These are phyloP conservation scores for Micropoecilia bifurca DNA, from an alignment of 2,797 vertebrate genomes.

Conservation along the genomic window DNA sequence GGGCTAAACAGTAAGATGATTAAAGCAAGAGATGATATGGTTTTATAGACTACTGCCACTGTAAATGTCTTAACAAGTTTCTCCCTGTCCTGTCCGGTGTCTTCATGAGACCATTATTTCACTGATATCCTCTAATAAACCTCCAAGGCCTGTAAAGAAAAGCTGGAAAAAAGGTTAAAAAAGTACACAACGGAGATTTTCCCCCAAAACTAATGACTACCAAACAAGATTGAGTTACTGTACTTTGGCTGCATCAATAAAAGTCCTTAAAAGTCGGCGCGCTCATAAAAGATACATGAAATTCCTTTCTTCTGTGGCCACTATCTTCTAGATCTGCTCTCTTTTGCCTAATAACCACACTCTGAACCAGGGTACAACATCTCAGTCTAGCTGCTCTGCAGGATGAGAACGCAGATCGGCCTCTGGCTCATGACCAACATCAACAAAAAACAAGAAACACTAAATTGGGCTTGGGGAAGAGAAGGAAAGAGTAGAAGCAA, in stretches of 20 bases:
- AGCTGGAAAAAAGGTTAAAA: not conserved
- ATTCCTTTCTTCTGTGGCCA: slow-evolving; percentile 17
- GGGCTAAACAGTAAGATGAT: not conserved
- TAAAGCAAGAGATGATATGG: not conserved
- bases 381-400: slow-evolving; percentile 32
- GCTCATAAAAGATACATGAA: not conserved
- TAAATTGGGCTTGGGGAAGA: slow-evolving; percentile 57
- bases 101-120: not conserved
- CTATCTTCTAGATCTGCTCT: not conserved
- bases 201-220: not conserved
- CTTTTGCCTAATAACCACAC: not conserved
- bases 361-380: slow-evolving; percentile 15
- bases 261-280: not conserved
- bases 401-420: slow-evolving; percentile 40
- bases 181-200: not conserved
- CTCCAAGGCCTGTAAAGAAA: not conserved
- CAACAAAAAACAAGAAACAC: slow-evolving; percentile 60
- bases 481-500: slow-evolving; percentile 1
- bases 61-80: not conserved
- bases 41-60: not conserved
- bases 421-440: slow-evolving; percentile 56
- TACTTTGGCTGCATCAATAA: not conserved
- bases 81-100: not conserved
- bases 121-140: not conserved
- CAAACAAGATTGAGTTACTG: not conserved